A percentile compares a stretch with the other conserved stretches of the same genome.
These are phyloP conservation scores for Panthera leo DNA, from an alignment of 2,113 vertebrate species.

Conservation along the genomic window DNA sequence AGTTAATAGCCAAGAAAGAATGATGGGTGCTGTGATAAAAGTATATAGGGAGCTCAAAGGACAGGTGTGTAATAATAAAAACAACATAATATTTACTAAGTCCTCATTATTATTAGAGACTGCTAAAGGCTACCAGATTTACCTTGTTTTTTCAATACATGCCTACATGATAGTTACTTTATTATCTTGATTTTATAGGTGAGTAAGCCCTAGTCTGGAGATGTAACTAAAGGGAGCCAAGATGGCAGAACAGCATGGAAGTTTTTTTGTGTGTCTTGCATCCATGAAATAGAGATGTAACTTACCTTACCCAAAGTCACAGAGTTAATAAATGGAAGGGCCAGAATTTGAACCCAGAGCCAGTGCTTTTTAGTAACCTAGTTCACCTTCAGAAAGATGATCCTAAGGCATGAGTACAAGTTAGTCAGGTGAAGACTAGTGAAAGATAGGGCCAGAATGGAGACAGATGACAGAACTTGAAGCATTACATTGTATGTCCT, in stretches of 20 bases:
- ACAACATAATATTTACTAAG: not conserved
- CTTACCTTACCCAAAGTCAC: not conserved
- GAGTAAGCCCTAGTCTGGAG: not conserved
- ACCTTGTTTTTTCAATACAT: not conserved
- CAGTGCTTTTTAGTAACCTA: not conserved
- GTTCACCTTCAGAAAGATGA: not conserved
- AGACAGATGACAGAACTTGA: not conserved
- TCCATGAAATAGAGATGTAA: not conserved
- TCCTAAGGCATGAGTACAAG: not conserved
- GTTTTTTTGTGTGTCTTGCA: too few relatives aligned
- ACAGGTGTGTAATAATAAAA: not conserved
- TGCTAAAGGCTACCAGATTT: not conserved
- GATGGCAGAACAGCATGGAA: too few relatives aligned
- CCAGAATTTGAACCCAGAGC: conserved; percentile 4
- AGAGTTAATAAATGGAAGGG: not conserved
- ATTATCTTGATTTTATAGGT: not conserved
- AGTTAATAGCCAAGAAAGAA: not conserved
- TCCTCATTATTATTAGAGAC: not conserved
- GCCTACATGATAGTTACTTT: not conserved
- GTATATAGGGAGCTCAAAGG: not conserved
- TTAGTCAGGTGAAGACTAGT: not conserved
- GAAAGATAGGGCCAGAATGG: not conserved
- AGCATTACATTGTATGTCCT: not conserved
- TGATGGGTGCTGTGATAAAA: not conserved
- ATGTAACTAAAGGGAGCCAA: too few relatives aligned